Conservation (phyloP, 2,888 invertebrate species). For the Venustoraphidia nigricollis region DNA sequence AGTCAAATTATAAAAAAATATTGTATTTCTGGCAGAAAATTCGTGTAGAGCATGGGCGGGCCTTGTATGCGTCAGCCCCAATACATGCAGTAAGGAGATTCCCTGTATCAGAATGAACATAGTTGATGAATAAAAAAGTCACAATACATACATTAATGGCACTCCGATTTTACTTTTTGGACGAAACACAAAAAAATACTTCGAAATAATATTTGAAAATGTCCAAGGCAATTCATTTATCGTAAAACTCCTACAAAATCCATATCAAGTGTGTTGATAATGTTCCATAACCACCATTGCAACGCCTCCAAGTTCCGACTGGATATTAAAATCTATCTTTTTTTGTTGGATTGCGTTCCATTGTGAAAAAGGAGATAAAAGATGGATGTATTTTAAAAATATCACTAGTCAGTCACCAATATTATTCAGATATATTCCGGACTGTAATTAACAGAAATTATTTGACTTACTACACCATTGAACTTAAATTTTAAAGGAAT, state of each 20-base stretch:
- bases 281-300: slow-evolving; percentile 5
- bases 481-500: no score
- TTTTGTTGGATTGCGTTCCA: not conserved
- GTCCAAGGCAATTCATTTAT: slow-evolving; percentile 13
- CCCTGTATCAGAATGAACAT: no score
- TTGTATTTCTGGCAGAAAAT: no score
- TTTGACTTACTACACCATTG: no score
- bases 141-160: no score
- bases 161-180: not conserved
- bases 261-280: slow-evolving; percentile 19
- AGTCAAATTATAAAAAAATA: no score
- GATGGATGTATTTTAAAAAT: slow-evolving; percentile 1
- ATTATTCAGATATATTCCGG: no score
- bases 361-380: not conserved
- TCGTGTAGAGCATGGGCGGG: slow-evolving; percentile 19
- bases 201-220: not conserved
- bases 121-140: no score
- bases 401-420: not conserved
- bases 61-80: slow-evolving; percentile 23
- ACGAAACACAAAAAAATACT: not conserved
- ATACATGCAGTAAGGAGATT: not conserved
- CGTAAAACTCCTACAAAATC: slow-evolving; percentile 18
- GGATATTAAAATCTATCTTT: not conserved
- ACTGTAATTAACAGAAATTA: no score
- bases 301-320: slow-evolving; percentile 1